These are phyloP conservation scores for Macroglossus sobrinus DNA, from an alignment of 2,113 vertebrate genomes.

Conservation along the genomic window DNA sequence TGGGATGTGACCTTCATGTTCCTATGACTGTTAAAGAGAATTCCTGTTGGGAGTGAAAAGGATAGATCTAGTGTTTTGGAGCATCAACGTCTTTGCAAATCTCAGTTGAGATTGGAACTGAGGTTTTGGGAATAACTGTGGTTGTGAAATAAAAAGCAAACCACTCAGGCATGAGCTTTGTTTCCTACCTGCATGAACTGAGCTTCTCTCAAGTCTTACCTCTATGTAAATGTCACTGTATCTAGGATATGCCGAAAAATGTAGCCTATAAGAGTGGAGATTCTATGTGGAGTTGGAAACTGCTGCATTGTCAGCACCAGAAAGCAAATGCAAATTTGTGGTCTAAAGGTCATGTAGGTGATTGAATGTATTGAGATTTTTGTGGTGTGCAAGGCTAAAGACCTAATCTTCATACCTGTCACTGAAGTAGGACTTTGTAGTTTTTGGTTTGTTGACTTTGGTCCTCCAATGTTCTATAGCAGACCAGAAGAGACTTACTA, in stretches of 20 bases:
- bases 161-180: not conserved
- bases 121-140: not conserved
- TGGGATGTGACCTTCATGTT: not conserved
- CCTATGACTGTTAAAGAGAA: too few relatives aligned
- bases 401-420: not conserved
- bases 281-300: not conserved
- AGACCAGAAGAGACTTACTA: not conserved
- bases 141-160: not conserved
- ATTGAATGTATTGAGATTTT: not conserved
- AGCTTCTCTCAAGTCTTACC: not conserved
- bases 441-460: not conserved
- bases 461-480: not conserved
- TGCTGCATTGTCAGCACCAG: not conserved
- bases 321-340: not conserved
- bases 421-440: not conserved
- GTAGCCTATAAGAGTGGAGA: not conserved
- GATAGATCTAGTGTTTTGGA: not conserved
- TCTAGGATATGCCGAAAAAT: not conserved
- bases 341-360: fast-evolving
- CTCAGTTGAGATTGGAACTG: not conserved
- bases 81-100: not conserved
- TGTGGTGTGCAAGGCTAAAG: not conserved
- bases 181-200: not conserved
- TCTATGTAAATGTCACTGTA: not conserved
- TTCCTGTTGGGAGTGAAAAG: not conserved